A percentile compares a stretch with the other conserved stretches of the same genome.
Evolutionary conservation across 2,888 invertebrate genomes (phyloP).

Genomic region (Kuschelorhynchus macadamiae): DNA sequence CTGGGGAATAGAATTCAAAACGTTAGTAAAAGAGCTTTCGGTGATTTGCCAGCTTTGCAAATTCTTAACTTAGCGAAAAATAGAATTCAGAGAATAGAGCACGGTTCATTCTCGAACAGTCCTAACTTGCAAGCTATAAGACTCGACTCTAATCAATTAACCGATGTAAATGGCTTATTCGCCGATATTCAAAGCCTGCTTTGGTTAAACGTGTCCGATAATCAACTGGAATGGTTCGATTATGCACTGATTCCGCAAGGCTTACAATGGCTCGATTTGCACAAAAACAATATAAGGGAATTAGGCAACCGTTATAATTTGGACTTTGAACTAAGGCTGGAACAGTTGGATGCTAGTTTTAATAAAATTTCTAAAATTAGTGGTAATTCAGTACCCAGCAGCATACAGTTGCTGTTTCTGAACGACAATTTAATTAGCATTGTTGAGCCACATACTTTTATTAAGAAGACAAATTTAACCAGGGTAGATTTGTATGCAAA

Average conservation of each 20-base stretch:
- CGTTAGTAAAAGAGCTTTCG: conserved; percentile 84
- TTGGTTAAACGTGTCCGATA: conserved; percentile 94
- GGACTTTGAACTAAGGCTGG: conserved; percentile 80
- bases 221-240: conserved; percentile 90
- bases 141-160: conserved; percentile 87
- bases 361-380: conserved; percentile 87
- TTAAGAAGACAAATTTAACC: conserved; percentile 89
- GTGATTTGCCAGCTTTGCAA: conserved; percentile 85
- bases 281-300: conserved; percentile 86
- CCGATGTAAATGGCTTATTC: conserved; percentile 87
- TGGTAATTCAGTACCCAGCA: conserved; percentile 84
- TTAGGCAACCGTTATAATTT: conserved; percentile 82
- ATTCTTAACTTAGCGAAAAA: conserved; percentile 92
- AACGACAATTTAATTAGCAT: conserved; percentile 90
- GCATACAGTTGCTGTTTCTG: conserved; percentile 87
- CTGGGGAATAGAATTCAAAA: conserved; percentile 90
- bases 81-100: conserved; percentile 82
- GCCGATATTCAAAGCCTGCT: conserved; percentile 85
- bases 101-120: conserved; percentile 85
- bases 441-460: conserved; percentile 91
- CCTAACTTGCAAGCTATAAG: conserved; percentile 87
- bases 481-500: conserved; percentile 94
- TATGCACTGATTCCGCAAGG: conserved; percentile 86
- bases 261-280: conserved; percentile 91
- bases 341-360: conserved; percentile 91